Evolutionary conservation across 2,797 vertebrate genomes (phyloP).

Genomic region (Sciurus carolinensis): DNA sequence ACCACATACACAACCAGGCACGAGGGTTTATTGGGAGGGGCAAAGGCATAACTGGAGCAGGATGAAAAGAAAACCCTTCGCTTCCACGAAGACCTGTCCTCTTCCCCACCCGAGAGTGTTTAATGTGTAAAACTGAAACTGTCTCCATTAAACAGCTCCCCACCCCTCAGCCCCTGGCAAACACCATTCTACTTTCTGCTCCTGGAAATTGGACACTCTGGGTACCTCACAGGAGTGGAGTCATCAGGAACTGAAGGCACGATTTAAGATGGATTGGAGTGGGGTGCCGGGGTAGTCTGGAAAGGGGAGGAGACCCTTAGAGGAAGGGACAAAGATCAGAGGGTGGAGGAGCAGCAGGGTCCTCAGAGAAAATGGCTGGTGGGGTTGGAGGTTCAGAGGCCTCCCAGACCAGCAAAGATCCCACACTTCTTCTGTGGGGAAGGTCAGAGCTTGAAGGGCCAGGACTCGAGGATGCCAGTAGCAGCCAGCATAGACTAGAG

Average conservation of each 20-base stretch:
- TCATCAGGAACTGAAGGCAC: not conserved
- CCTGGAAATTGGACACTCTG: not conserved
- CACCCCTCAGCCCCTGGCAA: not conserved
- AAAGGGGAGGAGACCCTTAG: not conserved
- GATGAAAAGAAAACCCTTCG: not conserved
- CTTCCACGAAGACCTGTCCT: not conserved
- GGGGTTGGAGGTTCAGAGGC: not conserved
- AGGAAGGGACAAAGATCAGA: not conserved
- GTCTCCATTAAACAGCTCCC: not conserved
- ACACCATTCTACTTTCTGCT: not conserved
- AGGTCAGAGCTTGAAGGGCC: not conserved
- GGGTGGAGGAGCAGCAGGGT: not conserved
- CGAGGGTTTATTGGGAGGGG: not conserved
- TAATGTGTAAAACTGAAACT: not conserved
- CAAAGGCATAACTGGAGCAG: not conserved
- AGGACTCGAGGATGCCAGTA: not conserved
- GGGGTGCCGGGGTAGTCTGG: not conserved
- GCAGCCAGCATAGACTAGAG: not conserved
- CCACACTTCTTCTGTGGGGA: not conserved
- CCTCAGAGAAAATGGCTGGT: not conserved
- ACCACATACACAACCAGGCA: not conserved
- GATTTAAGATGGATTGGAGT: not conserved
- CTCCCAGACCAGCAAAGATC: not conserved
- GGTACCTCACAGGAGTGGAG: not conserved
- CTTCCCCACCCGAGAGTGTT: not conserved